phyloP scores from a whole-genome alignment of 2,113 vertebrate species.

The Aplodontia rufa region DNA sequence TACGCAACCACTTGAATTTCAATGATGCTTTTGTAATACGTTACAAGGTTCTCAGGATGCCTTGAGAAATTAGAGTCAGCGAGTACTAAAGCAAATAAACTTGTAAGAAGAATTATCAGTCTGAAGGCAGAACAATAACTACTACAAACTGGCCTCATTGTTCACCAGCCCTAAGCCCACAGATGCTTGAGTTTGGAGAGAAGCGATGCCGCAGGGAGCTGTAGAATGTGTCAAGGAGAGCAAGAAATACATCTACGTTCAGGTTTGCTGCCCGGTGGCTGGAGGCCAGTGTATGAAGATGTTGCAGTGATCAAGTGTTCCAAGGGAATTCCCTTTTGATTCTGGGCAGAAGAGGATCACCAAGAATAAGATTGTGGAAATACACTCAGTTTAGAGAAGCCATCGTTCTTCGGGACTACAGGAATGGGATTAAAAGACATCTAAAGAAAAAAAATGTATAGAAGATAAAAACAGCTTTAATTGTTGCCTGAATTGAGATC shows the following conservation, averaged over 20 bases:
- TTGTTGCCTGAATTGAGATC: background rate
- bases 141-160: background rate
- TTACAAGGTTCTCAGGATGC: background rate
- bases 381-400: background rate
- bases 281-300: slow-evolving; percentile 13
- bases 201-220: background rate
- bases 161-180: background rate
- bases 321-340: slow-evolving; percentile 25
- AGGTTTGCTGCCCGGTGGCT: background rate
- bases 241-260: slow-evolving; percentile 23
- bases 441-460: background rate
- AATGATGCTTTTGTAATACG: background rate
- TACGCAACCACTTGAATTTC: slow-evolving; percentile 11
- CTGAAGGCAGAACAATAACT: slow-evolving; percentile 39
- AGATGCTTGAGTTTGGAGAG: background rate
- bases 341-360: slow-evolving; percentile 14
- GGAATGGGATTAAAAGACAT: background rate
- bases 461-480: background rate
- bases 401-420: background rate
- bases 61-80: background rate
- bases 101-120: background rate
- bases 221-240: background rate
- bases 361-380: slow-evolving; percentile 12
- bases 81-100: slow-evolving; percentile 38
- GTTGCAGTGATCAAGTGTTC: background rate